Evolutionary conservation across 2,113 vertebrate species (phyloP).

Genomic region (Egretta garzetta): DNA sequence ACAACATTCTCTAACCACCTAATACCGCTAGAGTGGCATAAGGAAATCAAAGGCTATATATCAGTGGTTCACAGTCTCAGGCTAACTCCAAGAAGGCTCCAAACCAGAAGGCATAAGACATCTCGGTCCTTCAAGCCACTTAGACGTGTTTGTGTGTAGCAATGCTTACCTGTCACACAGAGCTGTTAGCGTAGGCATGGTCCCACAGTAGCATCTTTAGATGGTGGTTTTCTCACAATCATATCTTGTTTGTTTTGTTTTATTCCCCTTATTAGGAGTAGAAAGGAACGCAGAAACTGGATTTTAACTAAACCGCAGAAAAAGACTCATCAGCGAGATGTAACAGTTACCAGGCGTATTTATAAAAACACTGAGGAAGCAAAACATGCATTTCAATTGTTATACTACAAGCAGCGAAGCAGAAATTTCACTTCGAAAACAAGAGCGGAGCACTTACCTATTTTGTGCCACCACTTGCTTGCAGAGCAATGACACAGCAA

Average conservation of each 20-base stretch:
- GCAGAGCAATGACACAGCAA: neutral
- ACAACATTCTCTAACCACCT: neutral
- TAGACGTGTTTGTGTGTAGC: neutral
- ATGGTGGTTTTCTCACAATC: neutral
- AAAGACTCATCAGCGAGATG: neutral
- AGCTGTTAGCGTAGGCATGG: neutral
- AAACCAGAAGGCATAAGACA: neutral
- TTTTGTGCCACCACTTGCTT: neutral
- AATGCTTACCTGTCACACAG: neutral
- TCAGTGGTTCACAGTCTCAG: neutral
- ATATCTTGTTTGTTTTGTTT: neutral
- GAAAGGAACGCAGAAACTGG: neutral
- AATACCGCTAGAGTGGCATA: neutral
- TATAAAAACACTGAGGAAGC: neutral
- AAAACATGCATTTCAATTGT: neutral
- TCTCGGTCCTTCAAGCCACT: neutral
- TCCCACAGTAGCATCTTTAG: neutral
- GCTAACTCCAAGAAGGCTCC: neutral
- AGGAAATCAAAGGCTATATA: neutral
- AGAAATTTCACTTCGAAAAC: conserved; percentile 25
- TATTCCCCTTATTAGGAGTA: neutral
- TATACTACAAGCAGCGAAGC: neutral
- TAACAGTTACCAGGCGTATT: neutral
- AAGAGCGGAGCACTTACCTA: neutral
- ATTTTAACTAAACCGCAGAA: neutral